Percentiles rank a stretch among this genome's conserved stretches.
Conservation (phyloP, 2,888 invertebrate genomes). For the Drosophila emarginata region DNA sequence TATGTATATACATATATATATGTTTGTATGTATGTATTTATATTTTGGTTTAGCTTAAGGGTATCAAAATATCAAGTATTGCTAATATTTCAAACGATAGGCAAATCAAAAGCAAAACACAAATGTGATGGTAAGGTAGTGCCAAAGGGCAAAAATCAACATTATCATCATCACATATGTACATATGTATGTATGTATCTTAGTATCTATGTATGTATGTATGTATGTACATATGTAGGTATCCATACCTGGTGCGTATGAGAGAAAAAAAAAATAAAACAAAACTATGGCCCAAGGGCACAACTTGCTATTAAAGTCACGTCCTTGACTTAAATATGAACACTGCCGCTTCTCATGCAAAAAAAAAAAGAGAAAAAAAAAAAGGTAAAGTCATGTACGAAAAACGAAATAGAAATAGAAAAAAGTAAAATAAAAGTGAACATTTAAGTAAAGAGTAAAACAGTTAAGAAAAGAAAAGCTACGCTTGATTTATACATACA, state of each 20-base stretch:
- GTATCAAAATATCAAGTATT: neutral
- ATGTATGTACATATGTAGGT: constrained; percentile 19
- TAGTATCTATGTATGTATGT: neutral
- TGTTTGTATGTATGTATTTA: too few relatives aligned
- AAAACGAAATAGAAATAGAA: constrained; percentile 15
- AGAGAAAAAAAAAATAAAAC: constrained; percentile 5
- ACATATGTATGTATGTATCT: neutral
- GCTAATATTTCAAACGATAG: neutral
- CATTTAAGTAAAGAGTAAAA: constrained; percentile 11
- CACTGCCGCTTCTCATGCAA: constrained; percentile 26
- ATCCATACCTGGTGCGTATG: constrained; percentile 24
- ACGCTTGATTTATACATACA: constrained; percentile 21
- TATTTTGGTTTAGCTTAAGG: neutral
- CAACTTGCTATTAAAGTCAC: constrained; percentile 66
- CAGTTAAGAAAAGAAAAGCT: constrained; percentile 10
- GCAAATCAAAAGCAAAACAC: neutral
- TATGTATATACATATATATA: too few relatives aligned
- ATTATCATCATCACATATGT: neutral
- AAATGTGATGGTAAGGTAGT: neutral
- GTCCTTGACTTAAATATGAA: constrained; percentile 68
- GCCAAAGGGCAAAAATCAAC: constrained; percentile 10
- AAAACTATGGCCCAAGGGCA: constrained; percentile 53
- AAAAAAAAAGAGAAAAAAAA: neutral
- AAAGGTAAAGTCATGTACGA: constrained; percentile 8
- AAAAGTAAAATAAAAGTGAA: constrained; percentile 22